Evolutionary conservation across 2,113 vertebrate genomes (phyloP).

Genomic region (Limanda limanda): DNA sequence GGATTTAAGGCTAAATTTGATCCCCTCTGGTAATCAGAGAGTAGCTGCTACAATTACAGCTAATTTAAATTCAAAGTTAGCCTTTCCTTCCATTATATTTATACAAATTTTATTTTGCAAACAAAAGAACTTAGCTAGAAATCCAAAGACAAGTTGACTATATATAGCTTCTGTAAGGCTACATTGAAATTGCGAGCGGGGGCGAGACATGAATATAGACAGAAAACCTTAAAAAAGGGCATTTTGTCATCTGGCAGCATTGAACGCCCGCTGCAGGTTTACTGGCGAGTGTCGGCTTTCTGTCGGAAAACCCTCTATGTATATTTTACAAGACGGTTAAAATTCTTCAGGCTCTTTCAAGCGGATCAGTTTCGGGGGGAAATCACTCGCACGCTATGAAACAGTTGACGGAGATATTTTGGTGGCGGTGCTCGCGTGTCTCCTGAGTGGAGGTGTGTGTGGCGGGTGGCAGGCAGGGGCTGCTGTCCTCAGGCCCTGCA

Average conservation of each 20-base stretch:
- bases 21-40: background rate
- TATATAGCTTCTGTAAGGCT: background rate
- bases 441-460: slow-evolving; percentile 19
- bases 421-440: slow-evolving; percentile 30
- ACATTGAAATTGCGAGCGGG: background rate
- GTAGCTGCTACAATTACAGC: too few relatives aligned
- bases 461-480: slow-evolving; percentile 47
- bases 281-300: slow-evolving; percentile 59
- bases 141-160: background rate
- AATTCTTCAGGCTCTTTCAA: slow-evolving; percentile 56
- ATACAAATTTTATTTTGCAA: too few relatives aligned
- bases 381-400: slow-evolving; percentile 16
- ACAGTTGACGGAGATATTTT: slow-evolving; percentile 48
- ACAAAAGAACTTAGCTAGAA: background rate
- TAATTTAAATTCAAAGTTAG: too few relatives aligned
- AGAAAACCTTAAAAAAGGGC: background rate
- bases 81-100: too few relatives aligned
- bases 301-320: slow-evolving; percentile 53
- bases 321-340: slow-evolving; percentile 68
- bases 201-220: background rate
- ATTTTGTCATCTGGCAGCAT: slow-evolving; percentile 42
- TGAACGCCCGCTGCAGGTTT: slow-evolving; percentile 46
- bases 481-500: slow-evolving; percentile 23
- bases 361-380: slow-evolving; percentile 41
- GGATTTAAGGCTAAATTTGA: too few relatives aligned